Evolutionary conservation across 53 echinoderm and acorn worm species (phyloP), one percentile per base, ranked within the genome.

Genomic region (Apostichopus leukothele): DNA sequence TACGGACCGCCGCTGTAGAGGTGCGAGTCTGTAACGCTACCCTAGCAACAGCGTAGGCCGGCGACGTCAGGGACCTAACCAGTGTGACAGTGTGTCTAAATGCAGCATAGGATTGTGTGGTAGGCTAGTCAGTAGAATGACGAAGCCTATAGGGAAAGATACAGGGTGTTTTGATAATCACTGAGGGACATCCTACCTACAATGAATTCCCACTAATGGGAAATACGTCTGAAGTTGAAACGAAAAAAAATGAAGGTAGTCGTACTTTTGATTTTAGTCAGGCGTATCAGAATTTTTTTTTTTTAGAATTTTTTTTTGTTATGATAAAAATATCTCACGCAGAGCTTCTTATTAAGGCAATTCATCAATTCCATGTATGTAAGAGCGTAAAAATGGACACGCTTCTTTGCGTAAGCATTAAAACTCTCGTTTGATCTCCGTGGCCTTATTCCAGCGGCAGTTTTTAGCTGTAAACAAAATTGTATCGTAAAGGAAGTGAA

Each of bases 21-120:
- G 81, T 79, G 79, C 79, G 6, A 81, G 81, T 81, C 81, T 81
- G 81, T 81, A 81, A 81, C 81, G 81, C 19, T 59, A 59, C 55
- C 81, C 55, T 81, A 51, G 81, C 81, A 81, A 81, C 81, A 81
- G 57, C 81, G 81, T 59, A 59, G 60, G 59, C 54, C 19, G 19
- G 22, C 9, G 55, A 81, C 81, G 59, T 54, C 81, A 81, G 59
- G 55, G 55, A 59, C 52, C 81, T 55, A 54, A 9, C 54, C 55
- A 59, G 81, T 81, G 54, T 81, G 60, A 53, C 21, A 52, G 16
- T 13, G 55, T 79, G 79, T 79, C 79, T 79, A 54, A 52, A 79
- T 52, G 53, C 81, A 20, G n/a, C 57, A 81, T 81, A 20, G 81
- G 59, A 21, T 81, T 81, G 81, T 23, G 51, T 51, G 81, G 53